Conservation (phyloP, 1,140 invertebrate species). For the Idris sp. region DNA sequence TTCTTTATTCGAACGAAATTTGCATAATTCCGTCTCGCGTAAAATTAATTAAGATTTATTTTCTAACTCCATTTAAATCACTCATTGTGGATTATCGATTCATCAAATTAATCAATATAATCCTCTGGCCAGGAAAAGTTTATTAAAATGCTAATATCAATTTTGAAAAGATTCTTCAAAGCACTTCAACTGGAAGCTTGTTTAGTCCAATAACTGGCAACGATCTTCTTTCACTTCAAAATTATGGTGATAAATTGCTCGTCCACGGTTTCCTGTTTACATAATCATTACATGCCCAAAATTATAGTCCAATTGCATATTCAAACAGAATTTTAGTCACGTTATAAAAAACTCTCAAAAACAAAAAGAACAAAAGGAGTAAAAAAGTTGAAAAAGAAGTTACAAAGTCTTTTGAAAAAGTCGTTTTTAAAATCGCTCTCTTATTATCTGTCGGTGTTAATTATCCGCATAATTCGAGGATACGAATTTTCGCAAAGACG, state of each 20-base stretch:
- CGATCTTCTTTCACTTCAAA: too few relatives aligned
- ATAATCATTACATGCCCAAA: conserved; percentile 35
- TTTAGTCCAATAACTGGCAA: too few relatives aligned
- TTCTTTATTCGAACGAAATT: too few relatives aligned
- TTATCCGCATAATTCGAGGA: conserved; percentile 43
- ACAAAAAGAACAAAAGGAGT: not conserved
- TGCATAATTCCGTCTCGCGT: conserved; percentile 14
- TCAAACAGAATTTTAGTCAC: not conserved
- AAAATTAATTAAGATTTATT: conserved; percentile 32
- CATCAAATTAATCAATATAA: conserved; percentile 15
- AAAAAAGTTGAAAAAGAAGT: not conserved
- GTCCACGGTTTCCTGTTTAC: conserved; percentile 43
- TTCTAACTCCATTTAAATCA: not conserved
- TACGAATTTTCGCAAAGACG: conserved; percentile 43
- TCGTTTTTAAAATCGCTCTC: conserved; percentile 22
- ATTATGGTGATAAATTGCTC: conserved; percentile 45
- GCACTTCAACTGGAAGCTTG: too few relatives aligned
- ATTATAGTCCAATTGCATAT: conserved; percentile 5
- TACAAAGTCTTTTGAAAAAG: conserved; percentile 12
- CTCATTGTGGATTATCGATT: conserved; percentile 1
- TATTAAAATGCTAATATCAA: conserved; percentile 36
- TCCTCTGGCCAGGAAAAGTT: conserved; percentile 10
- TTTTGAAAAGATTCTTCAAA: too few relatives aligned
- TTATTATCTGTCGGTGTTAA: conserved; percentile 52
- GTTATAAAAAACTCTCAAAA: too few relatives aligned